phyloP scores from a whole-genome alignment of 1,140 invertebrate species.

The Dendroctonus valens region DNA sequence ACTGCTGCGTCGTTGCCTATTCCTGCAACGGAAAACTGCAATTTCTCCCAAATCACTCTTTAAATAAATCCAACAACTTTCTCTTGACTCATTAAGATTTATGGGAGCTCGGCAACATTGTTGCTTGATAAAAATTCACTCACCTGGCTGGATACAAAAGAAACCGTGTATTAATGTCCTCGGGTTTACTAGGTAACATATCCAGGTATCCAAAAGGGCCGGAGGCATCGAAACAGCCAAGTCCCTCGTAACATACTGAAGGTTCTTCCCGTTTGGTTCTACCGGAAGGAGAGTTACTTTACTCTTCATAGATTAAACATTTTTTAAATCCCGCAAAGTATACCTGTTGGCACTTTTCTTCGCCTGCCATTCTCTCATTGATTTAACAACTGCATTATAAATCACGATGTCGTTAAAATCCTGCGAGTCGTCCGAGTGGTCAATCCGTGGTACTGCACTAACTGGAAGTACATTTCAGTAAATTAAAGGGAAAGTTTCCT shows the following conservation, averaged over 20 bases:
- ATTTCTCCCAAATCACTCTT: neutral
- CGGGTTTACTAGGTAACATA: slow-evolving; percentile 82
- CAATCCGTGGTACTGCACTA: slow-evolving; percentile 38
- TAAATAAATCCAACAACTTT: neutral
- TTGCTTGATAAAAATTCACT: slow-evolving; percentile 8
- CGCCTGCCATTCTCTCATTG: slow-evolving; percentile 58
- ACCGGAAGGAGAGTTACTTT: neutral
- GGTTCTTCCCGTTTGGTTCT: slow-evolving; percentile 61
- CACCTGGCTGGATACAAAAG: slow-evolving; percentile 59
- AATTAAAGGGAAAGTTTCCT: neutral
- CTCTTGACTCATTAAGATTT: neutral
- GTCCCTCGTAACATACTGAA: slow-evolving; percentile 82
- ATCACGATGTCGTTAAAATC: slow-evolving; percentile 61
- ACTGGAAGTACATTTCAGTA: neutral
- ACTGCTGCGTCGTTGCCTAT: slow-evolving; percentile 51
- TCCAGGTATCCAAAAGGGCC: slow-evolving; percentile 90
- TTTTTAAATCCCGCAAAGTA: no score
- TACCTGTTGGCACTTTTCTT: slow-evolving; percentile 37
- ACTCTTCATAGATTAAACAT: neutral
- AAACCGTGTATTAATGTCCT: slow-evolving; percentile 83
- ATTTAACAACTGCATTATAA: slow-evolving; percentile 58
- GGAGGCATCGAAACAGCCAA: slow-evolving; percentile 92
- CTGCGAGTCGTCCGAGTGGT: slow-evolving; percentile 54
- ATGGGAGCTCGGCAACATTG: neutral
- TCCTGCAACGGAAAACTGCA: slow-evolving; percentile 12